Evolutionary conservation across 2,113 vertebrate genomes (phyloP).

Genomic region (Hippopotamus amphibius): DNA sequence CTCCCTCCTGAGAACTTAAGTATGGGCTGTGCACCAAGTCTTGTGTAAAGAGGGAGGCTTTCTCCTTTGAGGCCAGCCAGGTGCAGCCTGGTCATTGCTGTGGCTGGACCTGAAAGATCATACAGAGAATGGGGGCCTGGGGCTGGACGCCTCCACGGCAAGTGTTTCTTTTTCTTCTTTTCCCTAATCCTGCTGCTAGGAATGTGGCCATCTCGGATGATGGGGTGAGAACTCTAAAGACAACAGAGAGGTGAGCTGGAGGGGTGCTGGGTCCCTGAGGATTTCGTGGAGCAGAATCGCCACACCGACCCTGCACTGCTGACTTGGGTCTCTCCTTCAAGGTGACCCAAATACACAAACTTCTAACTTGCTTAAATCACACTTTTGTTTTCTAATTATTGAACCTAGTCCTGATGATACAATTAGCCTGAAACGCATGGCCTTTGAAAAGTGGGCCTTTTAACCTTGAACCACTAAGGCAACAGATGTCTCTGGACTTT

Average conservation of each 20-base stretch:
- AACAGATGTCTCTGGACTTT: background rate
- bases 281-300: background rate
- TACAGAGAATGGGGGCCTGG: background rate
- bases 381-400: background rate
- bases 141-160: background rate
- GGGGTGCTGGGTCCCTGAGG: background rate
- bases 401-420: background rate
- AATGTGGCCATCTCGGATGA: background rate
- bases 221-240: background rate
- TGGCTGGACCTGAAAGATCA: background rate
- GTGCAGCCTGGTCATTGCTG: background rate
- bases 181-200: background rate
- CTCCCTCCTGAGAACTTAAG: background rate
- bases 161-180: background rate
- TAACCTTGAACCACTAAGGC: background rate
- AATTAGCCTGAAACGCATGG: background rate
- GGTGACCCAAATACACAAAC: background rate
- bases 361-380: background rate
- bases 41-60: background rate
- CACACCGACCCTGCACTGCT: rapidly evolving
- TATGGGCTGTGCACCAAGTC: background rate
- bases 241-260: background rate
- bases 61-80: background rate
- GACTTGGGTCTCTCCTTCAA: background rate
- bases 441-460: background rate